Conservation (phyloP, 2,888 invertebrate genomes). For the Monochamus alternatus region DNA sequence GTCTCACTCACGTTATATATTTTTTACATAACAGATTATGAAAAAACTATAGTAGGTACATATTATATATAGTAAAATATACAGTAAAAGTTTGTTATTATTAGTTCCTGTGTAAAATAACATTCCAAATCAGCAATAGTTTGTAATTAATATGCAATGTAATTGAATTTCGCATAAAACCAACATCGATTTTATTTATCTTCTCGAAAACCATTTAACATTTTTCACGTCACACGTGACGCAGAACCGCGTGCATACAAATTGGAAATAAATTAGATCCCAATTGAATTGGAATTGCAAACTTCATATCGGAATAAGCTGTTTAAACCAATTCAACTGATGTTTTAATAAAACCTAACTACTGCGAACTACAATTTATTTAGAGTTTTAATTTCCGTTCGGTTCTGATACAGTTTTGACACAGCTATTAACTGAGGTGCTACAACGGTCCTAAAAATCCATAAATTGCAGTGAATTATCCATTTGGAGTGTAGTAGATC, state of each 20-base stretch:
- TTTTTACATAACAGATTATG: too few relatives aligned
- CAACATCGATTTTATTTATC: too few relatives aligned
- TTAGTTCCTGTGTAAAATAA: too few relatives aligned
- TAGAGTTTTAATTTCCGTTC: slow-evolving; percentile 8
- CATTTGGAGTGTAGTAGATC: not conserved
- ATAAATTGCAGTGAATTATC: not conserved
- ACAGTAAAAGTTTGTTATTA: too few relatives aligned
- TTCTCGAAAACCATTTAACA: too few relatives aligned
- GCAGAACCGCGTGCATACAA: not conserved
- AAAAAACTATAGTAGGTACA: too few relatives aligned
- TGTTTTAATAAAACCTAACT: slow-evolving; percentile 7
- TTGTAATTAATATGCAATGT: too few relatives aligned
- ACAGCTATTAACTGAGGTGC: not conserved
- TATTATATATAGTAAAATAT: too few relatives aligned
- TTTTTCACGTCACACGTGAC: not conserved
- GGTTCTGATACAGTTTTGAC: not conserved
- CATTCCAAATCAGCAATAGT: too few relatives aligned
- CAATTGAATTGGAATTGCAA: slow-evolving; percentile 1
- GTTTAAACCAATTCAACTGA: not conserved
- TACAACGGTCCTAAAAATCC: not conserved
- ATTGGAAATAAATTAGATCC: slow-evolving; percentile 1
- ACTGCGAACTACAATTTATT: not conserved
- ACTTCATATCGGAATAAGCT: slow-evolving; percentile 1
- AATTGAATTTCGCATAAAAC: too few relatives aligned
- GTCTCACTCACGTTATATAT: too few relatives aligned